A percentile compares a stretch with the other conserved stretches of the same genome.
These are phyloP conservation scores for Zosterops pallidus DNA, from an alignment of 2,113 vertebrate species.

Conservation along the genomic window DNA sequence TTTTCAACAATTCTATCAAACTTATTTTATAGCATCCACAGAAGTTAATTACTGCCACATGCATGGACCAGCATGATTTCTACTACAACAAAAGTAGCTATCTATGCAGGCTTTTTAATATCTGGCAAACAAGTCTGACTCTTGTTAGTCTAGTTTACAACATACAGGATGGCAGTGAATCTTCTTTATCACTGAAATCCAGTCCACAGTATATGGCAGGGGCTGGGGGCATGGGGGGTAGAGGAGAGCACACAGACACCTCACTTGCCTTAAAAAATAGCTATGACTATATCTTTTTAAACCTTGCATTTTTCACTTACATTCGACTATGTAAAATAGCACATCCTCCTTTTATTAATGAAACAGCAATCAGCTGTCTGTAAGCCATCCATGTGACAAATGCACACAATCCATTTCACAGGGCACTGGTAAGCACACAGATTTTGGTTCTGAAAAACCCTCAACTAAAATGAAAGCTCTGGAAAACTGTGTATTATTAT, in stretches of 20 bases:
- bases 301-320: not conserved
- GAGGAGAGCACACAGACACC: not conserved
- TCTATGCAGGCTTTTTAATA: not conserved
- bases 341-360: not conserved
- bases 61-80: not conserved
- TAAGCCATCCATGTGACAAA: not conserved
- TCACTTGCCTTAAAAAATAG: not conserved
- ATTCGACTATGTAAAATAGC: not conserved
- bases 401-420: not conserved
- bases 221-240: rapidly evolving
- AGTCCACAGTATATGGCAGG: not conserved
- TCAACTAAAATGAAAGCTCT: not conserved
- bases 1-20: not conserved
- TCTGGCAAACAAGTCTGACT: slow-evolving; percentile 1
- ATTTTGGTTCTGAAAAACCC: not conserved
- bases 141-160: not conserved
- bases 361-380: not conserved
- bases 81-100: not conserved
- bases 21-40: not conserved
- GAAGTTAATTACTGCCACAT: not conserved
- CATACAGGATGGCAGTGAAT: not conserved
- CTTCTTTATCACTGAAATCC: not conserved
- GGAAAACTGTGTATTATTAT: not conserved
- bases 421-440: not conserved
- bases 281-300: not conserved